Evolutionary conservation across 2,888 invertebrate species (phyloP).

Genomic region (Melanchra persicariae): DNA sequence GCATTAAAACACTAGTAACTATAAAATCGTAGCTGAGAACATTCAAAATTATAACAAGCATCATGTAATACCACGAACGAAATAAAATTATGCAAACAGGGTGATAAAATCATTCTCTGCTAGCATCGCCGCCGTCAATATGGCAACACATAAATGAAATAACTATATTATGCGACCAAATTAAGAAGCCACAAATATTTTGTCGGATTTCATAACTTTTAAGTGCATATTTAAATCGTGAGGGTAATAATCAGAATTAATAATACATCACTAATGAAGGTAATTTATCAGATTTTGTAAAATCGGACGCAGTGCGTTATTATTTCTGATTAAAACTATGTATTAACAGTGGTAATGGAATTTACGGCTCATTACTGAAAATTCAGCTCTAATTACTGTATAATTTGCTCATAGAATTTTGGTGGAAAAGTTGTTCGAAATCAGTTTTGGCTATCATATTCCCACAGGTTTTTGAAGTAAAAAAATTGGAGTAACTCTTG

Average conservation of each 20-base stretch:
- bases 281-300: conserved; percentile 25
- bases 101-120: conserved; percentile 6
- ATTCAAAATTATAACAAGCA: background rate
- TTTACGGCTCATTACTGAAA: conserved; percentile 10
- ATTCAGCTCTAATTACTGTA: no score
- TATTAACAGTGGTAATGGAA: conserved; percentile 7
- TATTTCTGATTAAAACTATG: conserved; percentile 19
- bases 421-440: background rate
- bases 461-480: background rate
- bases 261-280: conserved; percentile 34
- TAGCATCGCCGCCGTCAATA: background rate
- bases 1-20: background rate
- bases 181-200: conserved; percentile 30
- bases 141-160: conserved; percentile 18
- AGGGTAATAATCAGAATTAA: conserved; percentile 22
- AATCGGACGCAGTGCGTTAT: background rate
- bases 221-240: conserved; percentile 25
- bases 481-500: no score
- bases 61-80: background rate
- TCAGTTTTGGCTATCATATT: background rate
- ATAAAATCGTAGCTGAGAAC: background rate
- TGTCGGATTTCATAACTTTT: conserved; percentile 28
- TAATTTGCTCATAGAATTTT: background rate
- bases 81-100: conserved; percentile 28
- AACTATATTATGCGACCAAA: conserved; percentile 9